Percentiles rank a stretch among this genome's conserved stretches.
These are phyloP conservation scores for Urocynchramus pylzowi DNA, from an alignment of 2,113 vertebrate genomes.

Conservation along the genomic window DNA sequence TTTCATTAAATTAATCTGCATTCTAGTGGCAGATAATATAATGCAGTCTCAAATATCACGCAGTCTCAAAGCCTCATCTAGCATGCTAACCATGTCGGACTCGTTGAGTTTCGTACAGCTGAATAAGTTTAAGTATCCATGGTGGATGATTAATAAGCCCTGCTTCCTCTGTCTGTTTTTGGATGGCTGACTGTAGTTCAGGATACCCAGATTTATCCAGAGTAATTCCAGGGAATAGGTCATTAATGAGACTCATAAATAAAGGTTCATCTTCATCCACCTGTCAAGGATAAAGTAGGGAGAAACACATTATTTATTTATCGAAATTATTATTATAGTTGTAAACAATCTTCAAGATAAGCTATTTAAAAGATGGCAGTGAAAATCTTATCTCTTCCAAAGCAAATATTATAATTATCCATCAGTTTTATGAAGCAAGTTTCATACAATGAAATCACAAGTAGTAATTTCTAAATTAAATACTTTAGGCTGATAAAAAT, in stretches of 20 bases:
- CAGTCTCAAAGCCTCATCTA: background rate
- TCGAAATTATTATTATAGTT: background rate
- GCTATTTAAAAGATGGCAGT: background rate
- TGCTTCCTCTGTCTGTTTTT: slow-evolving; percentile 71
- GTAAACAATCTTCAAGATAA: background rate
- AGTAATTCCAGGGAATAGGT: slow-evolving; percentile 82
- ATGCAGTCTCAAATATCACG: background rate
- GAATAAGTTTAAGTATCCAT: slow-evolving; percentile 85
- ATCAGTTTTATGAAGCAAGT: background rate
- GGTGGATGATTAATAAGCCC: slow-evolving; percentile 80
- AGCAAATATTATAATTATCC: background rate
- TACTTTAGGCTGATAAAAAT: background rate
- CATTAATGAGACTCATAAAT: slow-evolving; percentile 85
- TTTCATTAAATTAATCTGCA: background rate
- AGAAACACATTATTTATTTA: slow-evolving; percentile 14
- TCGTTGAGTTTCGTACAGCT: slow-evolving; percentile 83
- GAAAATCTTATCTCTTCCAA: background rate
- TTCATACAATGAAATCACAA: background rate
- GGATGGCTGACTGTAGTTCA: slow-evolving; percentile 78
- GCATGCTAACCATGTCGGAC: slow-evolving; percentile 80
- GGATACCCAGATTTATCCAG: slow-evolving; percentile 83
- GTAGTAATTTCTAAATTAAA: slow-evolving; percentile 25
- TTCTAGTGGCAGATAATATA: background rate
- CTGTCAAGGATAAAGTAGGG: slow-evolving; percentile 50
- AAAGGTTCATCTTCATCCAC: slow-evolving; percentile 86